Evolutionary conservation across 2,888 invertebrate genomes (phyloP), one percentile per base, ranked within the genome.

Genomic region (Sturmia bella): DNA sequence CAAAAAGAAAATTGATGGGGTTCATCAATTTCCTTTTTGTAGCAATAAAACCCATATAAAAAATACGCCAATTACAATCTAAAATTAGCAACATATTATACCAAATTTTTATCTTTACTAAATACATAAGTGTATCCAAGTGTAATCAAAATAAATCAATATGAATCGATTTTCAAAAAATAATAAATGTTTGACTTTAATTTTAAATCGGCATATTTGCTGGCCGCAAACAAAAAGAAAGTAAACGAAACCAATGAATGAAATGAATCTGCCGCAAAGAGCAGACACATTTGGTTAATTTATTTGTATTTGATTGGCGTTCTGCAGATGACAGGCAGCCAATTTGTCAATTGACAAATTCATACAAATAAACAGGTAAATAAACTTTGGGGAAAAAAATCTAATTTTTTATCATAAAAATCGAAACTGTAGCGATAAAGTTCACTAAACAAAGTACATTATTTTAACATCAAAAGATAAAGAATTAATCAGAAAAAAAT

Each of bases 271-370:
- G n/a, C 27, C 64, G 64, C 48, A 63, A 70, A 27, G 24, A 37
- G 19, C 17, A 37, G n/a, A 17, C 15, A 32, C n/a, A 69, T 57
- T 24, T 63, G 48, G n/a, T 64, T 39, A 15, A 37, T 15, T 57
- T 57, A 57, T 57, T 45, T 56, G n/a, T n/a, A 41, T 70, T 73
- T 57, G 56, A 59, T 19, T 75, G 15, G 19, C 3, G 45, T 21
- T 45, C n/a, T 19, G 15, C 32, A 32, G 50, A 21, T 41, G 24
- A 41, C 24, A 57, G 75, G 13, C 68, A 68, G 27, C 3, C 27
- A 3, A 59, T 59, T 68, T 24, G 32, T 19, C 59, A 48, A 68
- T 32, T 68, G 59, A 43, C 43, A 68, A 39, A 50, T 41, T 66
- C 17, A 50, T 19, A 39, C 7, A 17, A 66, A 59, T 59, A 4